Base-by-base conservation (phyloP, 2,113 vertebrate species). In the Synchiropus splendidus region DNA sequence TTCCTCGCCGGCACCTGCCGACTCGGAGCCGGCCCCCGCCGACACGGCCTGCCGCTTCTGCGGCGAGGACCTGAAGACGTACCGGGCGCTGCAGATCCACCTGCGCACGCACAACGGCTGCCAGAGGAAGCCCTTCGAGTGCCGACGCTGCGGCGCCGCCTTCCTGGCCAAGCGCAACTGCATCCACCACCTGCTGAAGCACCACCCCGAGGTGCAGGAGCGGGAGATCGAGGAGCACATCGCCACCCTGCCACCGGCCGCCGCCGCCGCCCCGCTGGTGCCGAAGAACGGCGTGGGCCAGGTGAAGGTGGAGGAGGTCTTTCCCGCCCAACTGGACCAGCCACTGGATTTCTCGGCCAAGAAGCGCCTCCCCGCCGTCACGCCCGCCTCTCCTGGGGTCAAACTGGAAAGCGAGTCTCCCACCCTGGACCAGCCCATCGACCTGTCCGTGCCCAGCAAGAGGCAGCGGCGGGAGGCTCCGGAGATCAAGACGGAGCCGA, bases 151-250 rank as follows among this genome's bases (percentile, higher is more conserved):
- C 14, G 89, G 88, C 3, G 90, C 91, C 0, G 77, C 90, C 31
- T 99, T 99, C 58, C 83, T 91, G 0, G 91, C 93, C 64, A 97
- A 95, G 71, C 87, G 92, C 27, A 97, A 95, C 59, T 99, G 95
- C 71, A 84, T 98, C 70, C 93, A 95, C 58, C 94, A 99, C 66
- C 83, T 97, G 56, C 88, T 94, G 16, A 96, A 96, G 75, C 92
- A 98, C 69, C 95, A 99, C 70, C 83, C 89, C 1, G 89, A 95
- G 1, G 88, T 98, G 39, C 92, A 90, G 8, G 95, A 98, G 73
- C 73, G 75, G 1, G 92, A 97, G 74, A 90, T 97, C 1, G 92
- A 98, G 56, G 91, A 87, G 32, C 89, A 94, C 30, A 88, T 98
- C 32, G 74, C 91, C 54, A 84, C 78, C 0, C 78, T 87, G 0